These are phyloP conservation scores for Melitaea cinxia DNA, from an alignment of 1,140 invertebrate genomes.

Conservation along the genomic window DNA sequence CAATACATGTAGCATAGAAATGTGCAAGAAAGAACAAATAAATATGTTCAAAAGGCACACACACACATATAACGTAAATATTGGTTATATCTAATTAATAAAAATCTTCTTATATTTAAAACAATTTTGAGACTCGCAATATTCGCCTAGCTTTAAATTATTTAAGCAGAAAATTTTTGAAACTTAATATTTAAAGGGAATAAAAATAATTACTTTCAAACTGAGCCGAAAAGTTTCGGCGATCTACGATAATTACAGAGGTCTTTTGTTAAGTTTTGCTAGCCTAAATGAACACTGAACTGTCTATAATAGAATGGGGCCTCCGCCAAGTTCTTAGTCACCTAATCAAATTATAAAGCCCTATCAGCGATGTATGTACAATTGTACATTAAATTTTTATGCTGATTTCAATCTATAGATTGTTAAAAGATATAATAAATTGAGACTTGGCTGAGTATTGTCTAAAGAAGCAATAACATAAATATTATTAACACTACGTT, in stretches of 20 bases:
- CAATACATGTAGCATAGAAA: background rate
- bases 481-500: too few species aligned
- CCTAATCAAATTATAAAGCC: background rate
- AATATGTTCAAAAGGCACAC: too few species aligned
- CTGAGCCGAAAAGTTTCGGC: constrained; percentile 11
- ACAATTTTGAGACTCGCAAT: background rate
- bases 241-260: constrained; percentile 13
- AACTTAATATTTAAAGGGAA: constrained; percentile 7
- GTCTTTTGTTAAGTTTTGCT: constrained; percentile 12
- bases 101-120: too few species aligned
- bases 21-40: too few species aligned
- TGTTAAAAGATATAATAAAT: too few species aligned
- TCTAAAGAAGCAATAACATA: too few species aligned
- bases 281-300: constrained; percentile 9
- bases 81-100: too few species aligned
- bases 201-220: constrained; percentile 15
- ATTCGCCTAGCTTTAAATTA: background rate
- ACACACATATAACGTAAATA: too few species aligned
- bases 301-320: background rate
- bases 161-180: constrained; percentile 9
- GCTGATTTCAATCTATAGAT: too few species aligned
- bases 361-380: too few species aligned
- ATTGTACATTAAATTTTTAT: too few species aligned
- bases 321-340: background rate
- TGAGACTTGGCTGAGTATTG: too few species aligned